A percentile compares a stretch with the other conserved stretches of the same genome.
Evolutionary conservation across 2,888 invertebrate genomes (phyloP).

Genomic region (Morpho achilles): DNA sequence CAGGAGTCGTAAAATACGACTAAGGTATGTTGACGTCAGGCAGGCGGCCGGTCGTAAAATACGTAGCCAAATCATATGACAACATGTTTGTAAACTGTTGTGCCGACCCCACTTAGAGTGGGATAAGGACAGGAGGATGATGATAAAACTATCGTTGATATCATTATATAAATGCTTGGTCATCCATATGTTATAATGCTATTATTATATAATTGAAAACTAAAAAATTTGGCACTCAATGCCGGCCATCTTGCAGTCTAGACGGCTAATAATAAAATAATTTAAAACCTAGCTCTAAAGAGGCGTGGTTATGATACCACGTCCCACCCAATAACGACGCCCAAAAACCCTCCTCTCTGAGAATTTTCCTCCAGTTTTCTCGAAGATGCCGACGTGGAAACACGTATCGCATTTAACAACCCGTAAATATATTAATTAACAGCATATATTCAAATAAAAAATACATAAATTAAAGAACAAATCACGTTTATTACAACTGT

Average conservation of each 20-base stretch:
- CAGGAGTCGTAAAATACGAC: no score
- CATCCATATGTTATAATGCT: no score
- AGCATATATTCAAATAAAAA: conserved; percentile 4
- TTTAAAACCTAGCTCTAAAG: conserved; percentile 27
- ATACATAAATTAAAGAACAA: not conserved
- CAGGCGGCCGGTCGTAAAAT: no score
- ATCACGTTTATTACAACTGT: no score
- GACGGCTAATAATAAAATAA: conserved; percentile 30
- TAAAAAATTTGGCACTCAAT: not conserved
- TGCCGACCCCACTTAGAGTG: no score
- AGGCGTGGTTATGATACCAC: conserved; percentile 21
- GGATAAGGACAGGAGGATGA: no score
- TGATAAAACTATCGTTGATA: no score
- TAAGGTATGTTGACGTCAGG: no score
- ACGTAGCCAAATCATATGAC: no score
- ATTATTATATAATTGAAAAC: not conserved
- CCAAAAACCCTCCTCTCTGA: conserved; percentile 25
- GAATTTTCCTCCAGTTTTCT: conserved; percentile 20
- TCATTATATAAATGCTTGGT: no score
- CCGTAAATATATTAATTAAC: not conserved
- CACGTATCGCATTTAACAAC: conserved; percentile 15
- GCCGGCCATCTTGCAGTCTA: conserved; percentile 38
- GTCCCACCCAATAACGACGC: conserved; percentile 29
- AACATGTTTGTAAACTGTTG: no score
- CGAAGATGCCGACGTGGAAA: not conserved